phyloP scores from a whole-genome alignment of 2,113 vertebrate genomes.

The Mixornis gularis region DNA sequence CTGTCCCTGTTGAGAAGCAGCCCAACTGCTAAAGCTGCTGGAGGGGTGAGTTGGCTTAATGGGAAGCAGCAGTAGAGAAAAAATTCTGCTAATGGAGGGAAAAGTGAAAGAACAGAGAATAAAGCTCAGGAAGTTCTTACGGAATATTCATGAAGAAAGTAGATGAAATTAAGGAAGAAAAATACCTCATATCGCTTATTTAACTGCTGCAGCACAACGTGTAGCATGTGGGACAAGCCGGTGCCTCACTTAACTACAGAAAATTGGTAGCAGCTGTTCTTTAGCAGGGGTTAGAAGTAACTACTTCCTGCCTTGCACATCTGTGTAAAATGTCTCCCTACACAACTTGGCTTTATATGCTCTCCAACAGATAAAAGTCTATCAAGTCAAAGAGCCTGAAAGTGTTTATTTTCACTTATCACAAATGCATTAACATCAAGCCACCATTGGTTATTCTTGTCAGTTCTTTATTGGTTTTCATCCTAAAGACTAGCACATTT shows the following conservation, averaged over 20 bases:
- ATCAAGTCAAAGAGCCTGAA: not conserved
- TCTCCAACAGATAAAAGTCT: not conserved
- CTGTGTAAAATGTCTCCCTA: not conserved
- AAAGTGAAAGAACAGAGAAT: not conserved
- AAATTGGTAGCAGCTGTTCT: not conserved
- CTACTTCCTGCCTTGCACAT: not conserved
- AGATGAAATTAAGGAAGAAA: not conserved
- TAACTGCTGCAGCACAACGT: not conserved
- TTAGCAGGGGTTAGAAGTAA: not conserved
- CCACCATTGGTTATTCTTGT: conserved; percentile 33
- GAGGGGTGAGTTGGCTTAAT: not conserved
- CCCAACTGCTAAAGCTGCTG: not conserved
- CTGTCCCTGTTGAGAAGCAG: not conserved
- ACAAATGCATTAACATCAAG: not conserved
- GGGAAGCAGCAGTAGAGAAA: not conserved
- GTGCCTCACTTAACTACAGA: not conserved
- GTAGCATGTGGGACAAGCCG: not conserved
- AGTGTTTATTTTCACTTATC: not conserved
- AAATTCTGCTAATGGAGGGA: not conserved
- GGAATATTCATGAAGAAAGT: not conserved
- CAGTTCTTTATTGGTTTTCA: conserved; percentile 77
- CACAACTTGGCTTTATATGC: not conserved
- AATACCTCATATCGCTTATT: not conserved
- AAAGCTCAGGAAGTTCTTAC: not conserved
- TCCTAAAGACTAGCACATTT: conserved; percentile 79